These are phyloP conservation scores for Hypomesus transpacificus DNA, from an alignment of 2,113 vertebrate species.

Conservation along the genomic window DNA sequence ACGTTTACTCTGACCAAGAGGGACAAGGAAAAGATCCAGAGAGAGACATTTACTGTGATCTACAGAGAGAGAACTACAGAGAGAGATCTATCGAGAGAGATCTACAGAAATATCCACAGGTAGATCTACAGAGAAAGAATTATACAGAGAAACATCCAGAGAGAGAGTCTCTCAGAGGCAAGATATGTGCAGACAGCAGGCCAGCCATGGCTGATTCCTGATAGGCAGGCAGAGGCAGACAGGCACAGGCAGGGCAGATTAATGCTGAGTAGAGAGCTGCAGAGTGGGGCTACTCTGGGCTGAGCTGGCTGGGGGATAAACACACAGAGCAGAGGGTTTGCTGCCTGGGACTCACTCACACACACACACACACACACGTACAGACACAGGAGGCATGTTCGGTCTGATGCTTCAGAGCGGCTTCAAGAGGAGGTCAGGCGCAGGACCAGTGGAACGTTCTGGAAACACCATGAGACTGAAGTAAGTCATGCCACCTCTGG, in stretches of 20 bases:
- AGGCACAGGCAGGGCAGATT: conserved; percentile 50
- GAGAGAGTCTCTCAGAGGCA: background rate
- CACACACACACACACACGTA: conserved; percentile 19
- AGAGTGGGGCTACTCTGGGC: conserved; percentile 35
- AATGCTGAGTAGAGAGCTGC: conserved; percentile 42
- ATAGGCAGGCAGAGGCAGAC: conserved; percentile 37
- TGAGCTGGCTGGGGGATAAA: conserved; percentile 43
- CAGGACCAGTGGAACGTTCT: conserved; percentile 38
- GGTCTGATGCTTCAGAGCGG: conserved; percentile 42
- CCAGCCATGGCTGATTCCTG: conserved; percentile 48
- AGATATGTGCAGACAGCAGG: conserved; percentile 25
- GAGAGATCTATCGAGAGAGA: background rate
- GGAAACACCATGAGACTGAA: conserved; percentile 58
- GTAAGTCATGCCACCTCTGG: conserved; percentile 52
- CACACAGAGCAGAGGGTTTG: conserved; percentile 28
- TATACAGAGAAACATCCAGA: no score
- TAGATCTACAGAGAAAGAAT: no score
- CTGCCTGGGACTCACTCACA: conserved; percentile 24
- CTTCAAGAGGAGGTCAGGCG: conserved; percentile 38
- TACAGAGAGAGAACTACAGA: no score
- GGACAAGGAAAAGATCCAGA: background rate
- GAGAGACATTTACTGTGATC: background rate
- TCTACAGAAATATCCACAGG: no score
- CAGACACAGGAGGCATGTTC: background rate
- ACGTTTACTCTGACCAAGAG: background rate